Evolutionary conservation across 2,888 invertebrate species (phyloP).

Genomic region (Diadegma fenestrale): DNA sequence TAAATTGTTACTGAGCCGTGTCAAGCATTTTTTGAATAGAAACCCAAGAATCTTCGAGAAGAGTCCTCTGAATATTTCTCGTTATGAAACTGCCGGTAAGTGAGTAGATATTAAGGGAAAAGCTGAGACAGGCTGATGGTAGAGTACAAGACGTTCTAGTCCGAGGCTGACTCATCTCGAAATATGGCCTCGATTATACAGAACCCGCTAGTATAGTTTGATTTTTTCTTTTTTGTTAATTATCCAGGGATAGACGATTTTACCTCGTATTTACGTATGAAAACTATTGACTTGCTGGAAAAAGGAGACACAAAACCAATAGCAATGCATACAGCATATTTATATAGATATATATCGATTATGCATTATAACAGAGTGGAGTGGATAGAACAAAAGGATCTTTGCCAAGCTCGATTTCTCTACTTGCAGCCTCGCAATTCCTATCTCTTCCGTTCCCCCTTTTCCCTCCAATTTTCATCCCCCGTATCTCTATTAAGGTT

Average conservation of each 20-base stretch:
- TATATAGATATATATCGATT: conserved; percentile 32
- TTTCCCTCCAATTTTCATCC: conserved; percentile 12
- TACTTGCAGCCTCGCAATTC: conserved; percentile 10
- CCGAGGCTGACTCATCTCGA: conserved; percentile 21
- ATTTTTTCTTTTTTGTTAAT: conserved; percentile 31
- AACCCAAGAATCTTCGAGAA: too few species aligned
- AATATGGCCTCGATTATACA: conserved; percentile 9
- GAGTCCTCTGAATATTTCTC: too few species aligned
- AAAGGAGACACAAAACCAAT: conserved; percentile 21
- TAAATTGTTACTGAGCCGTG: too few species aligned
- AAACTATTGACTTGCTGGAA: conserved; percentile 72
- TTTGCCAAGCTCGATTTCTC: conserved; percentile 56
- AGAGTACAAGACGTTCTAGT: conserved; percentile 18
- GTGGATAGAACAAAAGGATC: conserved; percentile 57
- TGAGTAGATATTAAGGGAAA: not conserved
- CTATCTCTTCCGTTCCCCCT: conserved; percentile 12
- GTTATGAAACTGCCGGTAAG: too few species aligned
- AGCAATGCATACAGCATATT: not conserved
- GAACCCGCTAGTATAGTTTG: not conserved
- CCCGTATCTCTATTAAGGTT: conserved; percentile 52
- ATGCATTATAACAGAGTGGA: conserved; percentile 35
- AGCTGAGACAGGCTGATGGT: not conserved
- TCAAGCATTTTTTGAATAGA: too few species aligned
- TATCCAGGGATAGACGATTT: conserved; percentile 65
- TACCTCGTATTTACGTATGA: conserved; percentile 76